Conservation (phyloP, 2,888 invertebrate species). For the Cinara cedri region DNA sequence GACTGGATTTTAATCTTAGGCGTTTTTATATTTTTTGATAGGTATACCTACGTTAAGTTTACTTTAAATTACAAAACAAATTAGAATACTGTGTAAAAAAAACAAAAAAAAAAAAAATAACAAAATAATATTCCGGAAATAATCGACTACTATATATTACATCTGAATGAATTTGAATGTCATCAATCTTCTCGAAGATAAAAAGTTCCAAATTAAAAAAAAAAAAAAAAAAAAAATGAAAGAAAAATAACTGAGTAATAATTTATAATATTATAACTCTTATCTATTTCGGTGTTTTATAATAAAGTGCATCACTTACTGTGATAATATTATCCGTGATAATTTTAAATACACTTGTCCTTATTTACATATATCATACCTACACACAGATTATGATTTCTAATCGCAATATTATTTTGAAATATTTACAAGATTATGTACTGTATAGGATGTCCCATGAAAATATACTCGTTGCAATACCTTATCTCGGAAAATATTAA, state of each 20-base stretch:
- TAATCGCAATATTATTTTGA: too few species aligned
- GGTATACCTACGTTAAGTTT: background rate
- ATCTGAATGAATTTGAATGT: background rate
- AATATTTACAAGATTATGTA: too few species aligned
- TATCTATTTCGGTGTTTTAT: background rate
- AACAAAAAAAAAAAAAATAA: too few species aligned
- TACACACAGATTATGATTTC: background rate
- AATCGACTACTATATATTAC: background rate
- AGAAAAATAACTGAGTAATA: background rate
- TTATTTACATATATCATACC: background rate
- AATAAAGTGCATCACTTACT: background rate
- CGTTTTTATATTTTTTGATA: background rate
- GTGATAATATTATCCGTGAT: background rate
- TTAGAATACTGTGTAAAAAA: background rate
- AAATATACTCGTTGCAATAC: too few species aligned
- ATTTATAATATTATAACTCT: background rate
- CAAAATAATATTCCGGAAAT: background rate
- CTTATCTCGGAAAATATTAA: too few species aligned
- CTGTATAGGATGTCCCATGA: too few species aligned
- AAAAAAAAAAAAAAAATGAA: background rate
- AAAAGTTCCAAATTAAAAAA: slow-evolving; percentile 2
- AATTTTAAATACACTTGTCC: background rate
- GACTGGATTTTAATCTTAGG: background rate
- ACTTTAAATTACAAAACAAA: background rate
- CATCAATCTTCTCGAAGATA: background rate